Percentiles rank a stretch among this genome's conserved stretches.
These are phyloP conservation scores for Malthinus seriepunctatus DNA, from an alignment of 2,888 invertebrate genomes.

Conservation along the genomic window DNA sequence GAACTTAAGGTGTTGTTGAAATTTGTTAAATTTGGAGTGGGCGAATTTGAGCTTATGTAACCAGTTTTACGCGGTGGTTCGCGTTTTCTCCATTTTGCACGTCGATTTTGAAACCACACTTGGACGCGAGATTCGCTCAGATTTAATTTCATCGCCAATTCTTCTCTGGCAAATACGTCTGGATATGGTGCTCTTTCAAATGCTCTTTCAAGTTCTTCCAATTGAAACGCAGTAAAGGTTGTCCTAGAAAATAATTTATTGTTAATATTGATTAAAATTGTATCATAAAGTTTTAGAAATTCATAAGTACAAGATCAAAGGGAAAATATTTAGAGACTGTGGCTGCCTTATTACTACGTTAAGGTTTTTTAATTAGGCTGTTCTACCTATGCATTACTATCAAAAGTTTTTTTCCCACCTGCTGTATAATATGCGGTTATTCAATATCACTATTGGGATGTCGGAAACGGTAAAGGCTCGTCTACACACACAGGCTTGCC, in stretches of 20 bases:
- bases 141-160: slow-evolving; percentile 86
- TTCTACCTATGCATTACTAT: too few species aligned
- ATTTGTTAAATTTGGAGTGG: slow-evolving; percentile 62
- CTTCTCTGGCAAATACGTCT: slow-evolving; percentile 94
- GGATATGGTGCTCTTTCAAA: slow-evolving; percentile 96
- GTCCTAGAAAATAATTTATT: slow-evolving; percentile 66
- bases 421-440: too few species aligned
- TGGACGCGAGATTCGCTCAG: slow-evolving; percentile 79
- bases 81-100: slow-evolving; percentile 93
- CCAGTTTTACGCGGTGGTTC: slow-evolving; percentile 91
- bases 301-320: too few species aligned
- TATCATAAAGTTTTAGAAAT: too few species aligned
- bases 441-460: too few species aligned
- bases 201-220: slow-evolving; percentile 91
- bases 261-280: background rate
- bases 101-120: slow-evolving; percentile 89
- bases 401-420: too few species aligned
- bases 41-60: slow-evolving; percentile 71
- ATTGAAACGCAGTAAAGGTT: slow-evolving; percentile 92
- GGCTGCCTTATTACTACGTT: too few species aligned
- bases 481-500: too few species aligned
- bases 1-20: slow-evolving; percentile 61
- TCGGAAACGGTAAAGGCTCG: too few species aligned
- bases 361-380: too few species aligned
- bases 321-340: too few species aligned